Conservation (phyloP, 2,113 vertebrate genomes). For the Periophthalmodon schlosseri region DNA sequence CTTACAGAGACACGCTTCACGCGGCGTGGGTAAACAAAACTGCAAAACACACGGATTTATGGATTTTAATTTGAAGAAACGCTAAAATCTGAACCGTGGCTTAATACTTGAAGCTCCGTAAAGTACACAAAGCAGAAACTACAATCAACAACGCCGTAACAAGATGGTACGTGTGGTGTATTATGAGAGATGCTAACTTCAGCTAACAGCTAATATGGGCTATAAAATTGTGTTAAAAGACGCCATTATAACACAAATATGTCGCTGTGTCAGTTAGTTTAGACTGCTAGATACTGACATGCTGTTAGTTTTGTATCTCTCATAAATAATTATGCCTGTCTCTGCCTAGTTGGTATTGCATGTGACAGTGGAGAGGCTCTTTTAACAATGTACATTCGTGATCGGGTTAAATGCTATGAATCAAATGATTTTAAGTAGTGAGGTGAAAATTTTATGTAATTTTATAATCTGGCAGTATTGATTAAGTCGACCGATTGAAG, state of each 20-base stretch:
- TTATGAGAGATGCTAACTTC: conserved; percentile 14
- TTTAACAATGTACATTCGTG: no score
- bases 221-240: not conserved
- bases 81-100: not conserved
- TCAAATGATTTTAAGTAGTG: no score
- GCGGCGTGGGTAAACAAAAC: conserved; percentile 30
- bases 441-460: no score
- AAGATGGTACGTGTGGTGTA: conserved; percentile 58
- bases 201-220: conserved; percentile 21
- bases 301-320: no score
- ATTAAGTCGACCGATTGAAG: no score
- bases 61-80: not conserved
- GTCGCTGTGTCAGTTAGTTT: no score
- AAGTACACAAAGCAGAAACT: not conserved
- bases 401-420: no score
- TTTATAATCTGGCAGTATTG: no score
- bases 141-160: not conserved
- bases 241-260: not conserved
- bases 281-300: no score
- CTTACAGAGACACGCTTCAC: conserved; percentile 4
- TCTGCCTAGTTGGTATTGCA: no score
- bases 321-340: no score
- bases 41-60: rapidly evolving
- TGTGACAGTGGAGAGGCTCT: no score
- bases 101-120: not conserved